phyloP scores from a whole-genome alignment of 2,797 vertebrate genomes.

The Chrosomus eos region DNA sequence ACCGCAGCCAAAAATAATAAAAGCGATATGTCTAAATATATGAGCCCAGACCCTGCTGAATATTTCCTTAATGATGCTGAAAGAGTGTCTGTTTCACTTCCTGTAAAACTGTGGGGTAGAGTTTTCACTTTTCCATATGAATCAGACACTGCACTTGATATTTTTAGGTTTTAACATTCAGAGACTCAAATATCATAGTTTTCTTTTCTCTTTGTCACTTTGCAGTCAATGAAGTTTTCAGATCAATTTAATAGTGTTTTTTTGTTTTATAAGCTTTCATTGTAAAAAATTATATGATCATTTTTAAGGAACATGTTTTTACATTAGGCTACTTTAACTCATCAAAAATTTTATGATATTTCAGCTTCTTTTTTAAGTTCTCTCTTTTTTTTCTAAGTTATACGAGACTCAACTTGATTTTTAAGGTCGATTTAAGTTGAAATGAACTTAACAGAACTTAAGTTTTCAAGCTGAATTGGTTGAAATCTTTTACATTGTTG shows the following conservation, averaged over 20 bases:
- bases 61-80: constrained; percentile 78
- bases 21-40: constrained; percentile 74
- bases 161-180: background rate
- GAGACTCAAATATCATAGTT: background rate
- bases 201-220: background rate
- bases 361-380: too few species aligned
- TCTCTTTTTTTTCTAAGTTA: too few species aligned
- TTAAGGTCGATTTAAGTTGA: background rate
- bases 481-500: background rate
- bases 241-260: background rate
- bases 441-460: background rate
- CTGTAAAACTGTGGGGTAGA: constrained; percentile 61
- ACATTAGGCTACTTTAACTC: too few species aligned
- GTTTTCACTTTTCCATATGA: constrained; percentile 7
- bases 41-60: constrained; percentile 70
- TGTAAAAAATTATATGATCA: background rate
- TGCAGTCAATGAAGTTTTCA: background rate
- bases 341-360: too few species aligned
- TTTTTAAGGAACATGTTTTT: background rate
- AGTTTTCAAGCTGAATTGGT: background rate
- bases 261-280: background rate
- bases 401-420: background rate
- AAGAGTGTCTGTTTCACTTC: constrained; percentile 73
- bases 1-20: constrained; percentile 78
- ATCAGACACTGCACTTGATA: background rate